Conservation (phyloP, 1,140 invertebrate species). For the Aethina tumida region DNA sequence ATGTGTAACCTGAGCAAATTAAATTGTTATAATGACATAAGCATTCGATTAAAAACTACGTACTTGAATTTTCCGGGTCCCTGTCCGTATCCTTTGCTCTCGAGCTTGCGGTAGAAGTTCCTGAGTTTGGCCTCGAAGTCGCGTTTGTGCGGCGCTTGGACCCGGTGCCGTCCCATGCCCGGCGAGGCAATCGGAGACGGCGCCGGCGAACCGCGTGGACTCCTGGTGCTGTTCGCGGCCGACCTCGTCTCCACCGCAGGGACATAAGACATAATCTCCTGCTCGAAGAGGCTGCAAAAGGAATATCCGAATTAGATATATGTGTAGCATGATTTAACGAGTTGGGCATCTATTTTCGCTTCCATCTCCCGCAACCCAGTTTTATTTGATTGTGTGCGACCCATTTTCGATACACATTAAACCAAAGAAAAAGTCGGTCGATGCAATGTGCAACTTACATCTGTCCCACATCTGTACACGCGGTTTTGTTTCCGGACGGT, state of each 20-base stretch:
- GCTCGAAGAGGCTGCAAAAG: constrained; percentile 82
- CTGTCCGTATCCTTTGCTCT: constrained; percentile 93
- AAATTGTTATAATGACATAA: constrained; percentile 6
- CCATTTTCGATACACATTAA: too few species aligned
- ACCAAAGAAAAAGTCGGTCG: too few species aligned
- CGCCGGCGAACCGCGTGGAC: constrained; percentile 51
- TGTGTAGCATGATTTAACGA: too few species aligned
- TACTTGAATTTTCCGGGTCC: constrained; percentile 93
- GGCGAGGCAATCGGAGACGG: constrained; percentile 73
- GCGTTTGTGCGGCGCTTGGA: constrained; percentile 77
- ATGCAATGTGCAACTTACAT: too few species aligned
- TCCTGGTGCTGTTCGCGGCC: constrained; percentile 29
- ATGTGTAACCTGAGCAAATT: constrained; percentile 69
- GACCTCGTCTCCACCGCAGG: constrained; percentile 44
- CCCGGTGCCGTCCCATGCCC: constrained; percentile 60
- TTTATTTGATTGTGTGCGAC: too few species aligned
- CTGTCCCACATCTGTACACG: too few species aligned
- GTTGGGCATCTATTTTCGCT: too few species aligned
- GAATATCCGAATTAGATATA: too few species aligned
- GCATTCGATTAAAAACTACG: constrained; percentile 32
- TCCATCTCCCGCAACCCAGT: too few species aligned
- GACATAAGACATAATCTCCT: constrained; percentile 97
- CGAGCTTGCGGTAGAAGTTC: constrained; percentile 90
- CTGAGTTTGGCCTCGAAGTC: constrained; percentile 94
- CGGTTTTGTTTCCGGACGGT: too few species aligned